A percentile compares a stretch with the other conserved stretches of the same genome.
These are phyloP conservation scores for Fukomys damarensis DNA, from an alignment of 2,113 vertebrate genomes.

Conservation along the genomic window DNA sequence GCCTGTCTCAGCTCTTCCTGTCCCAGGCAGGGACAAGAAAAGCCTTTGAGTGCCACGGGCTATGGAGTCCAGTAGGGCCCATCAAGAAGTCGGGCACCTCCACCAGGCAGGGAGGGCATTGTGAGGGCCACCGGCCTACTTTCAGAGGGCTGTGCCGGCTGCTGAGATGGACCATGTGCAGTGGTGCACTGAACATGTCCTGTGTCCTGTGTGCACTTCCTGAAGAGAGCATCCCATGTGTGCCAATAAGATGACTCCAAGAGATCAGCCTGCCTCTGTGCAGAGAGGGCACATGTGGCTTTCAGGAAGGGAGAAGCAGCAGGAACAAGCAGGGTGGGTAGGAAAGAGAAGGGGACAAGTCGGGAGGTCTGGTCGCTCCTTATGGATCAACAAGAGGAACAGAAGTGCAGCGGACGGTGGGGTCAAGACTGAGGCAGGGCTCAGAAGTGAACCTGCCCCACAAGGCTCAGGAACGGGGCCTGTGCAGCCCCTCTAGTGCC, in stretches of 20 bases:
- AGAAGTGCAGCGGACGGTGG: accelerated
- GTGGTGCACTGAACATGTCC: neutral
- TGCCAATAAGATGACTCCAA: neutral
- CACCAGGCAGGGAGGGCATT: neutral
- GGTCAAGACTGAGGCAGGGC: neutral
- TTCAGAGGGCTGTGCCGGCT: neutral
- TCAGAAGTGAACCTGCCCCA: neutral
- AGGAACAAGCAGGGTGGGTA: neutral
- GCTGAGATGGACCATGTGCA: no score
- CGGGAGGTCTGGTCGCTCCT: neutral
- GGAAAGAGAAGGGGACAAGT: neutral
- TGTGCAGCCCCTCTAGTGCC: neutral
- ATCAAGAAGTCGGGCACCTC: neutral
- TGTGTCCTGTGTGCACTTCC: neutral
- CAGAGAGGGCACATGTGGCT: neutral
- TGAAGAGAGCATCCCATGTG: neutral
- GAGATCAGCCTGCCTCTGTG: neutral
- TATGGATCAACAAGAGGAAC: neutral
- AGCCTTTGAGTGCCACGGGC: neutral
- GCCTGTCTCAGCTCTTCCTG: neutral
- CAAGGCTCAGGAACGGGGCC: neutral
- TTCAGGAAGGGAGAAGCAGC: neutral
- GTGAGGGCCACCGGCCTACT: neutral
- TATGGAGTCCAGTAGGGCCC: neutral
- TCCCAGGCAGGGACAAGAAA: neutral